Evolutionary conservation across 2,113 vertebrate genomes (phyloP).

Genomic region (Atractosteus spatula): DNA sequence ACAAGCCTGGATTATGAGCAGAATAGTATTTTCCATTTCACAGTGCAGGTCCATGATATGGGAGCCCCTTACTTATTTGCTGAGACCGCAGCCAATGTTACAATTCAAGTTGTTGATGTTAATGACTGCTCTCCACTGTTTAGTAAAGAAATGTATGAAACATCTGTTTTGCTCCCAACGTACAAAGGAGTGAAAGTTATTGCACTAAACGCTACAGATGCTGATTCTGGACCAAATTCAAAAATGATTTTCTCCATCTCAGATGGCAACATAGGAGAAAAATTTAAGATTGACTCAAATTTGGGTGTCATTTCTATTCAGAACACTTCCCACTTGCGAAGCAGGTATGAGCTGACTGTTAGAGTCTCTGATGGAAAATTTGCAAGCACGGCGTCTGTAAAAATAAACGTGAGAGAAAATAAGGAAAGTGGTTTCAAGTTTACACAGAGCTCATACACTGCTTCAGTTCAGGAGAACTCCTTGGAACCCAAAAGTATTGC

Average conservation of each 20-base stretch:
- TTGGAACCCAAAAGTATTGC: constrained; percentile 79
- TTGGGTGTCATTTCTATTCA: constrained; percentile 81
- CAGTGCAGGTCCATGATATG: constrained; percentile 90
- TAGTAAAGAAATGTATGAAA: constrained; percentile 77
- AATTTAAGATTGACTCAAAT: constrained; percentile 78
- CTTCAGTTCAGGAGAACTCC: constrained; percentile 80
- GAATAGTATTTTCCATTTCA: constrained; percentile 80
- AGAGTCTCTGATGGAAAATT: constrained; percentile 90
- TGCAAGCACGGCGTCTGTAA: constrained; percentile 75
- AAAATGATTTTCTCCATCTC: constrained; percentile 87
- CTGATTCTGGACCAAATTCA: constrained; percentile 81
- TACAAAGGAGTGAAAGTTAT: constrained; percentile 87
- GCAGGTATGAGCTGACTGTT: constrained; percentile 86
- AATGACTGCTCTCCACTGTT: constrained; percentile 92
- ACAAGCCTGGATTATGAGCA: constrained; percentile 85
- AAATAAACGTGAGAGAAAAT: constrained; percentile 88
- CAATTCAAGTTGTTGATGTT: constrained; percentile 84
- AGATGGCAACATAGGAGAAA: constrained; percentile 95
- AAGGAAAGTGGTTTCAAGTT: constrained; percentile 85
- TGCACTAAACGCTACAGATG: constrained; percentile 80
- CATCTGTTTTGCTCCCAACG: constrained; percentile 80
- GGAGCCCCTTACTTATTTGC: constrained; percentile 85
- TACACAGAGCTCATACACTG: constrained; percentile 80
- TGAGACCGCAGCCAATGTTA: constrained; percentile 87
- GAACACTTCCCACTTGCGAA: constrained; percentile 88